A percentile compares a stretch with the other conserved stretches of the same genome.
Conservation (phyloP, 2,888 invertebrate species). For the Drosophila melanosoma region DNA sequence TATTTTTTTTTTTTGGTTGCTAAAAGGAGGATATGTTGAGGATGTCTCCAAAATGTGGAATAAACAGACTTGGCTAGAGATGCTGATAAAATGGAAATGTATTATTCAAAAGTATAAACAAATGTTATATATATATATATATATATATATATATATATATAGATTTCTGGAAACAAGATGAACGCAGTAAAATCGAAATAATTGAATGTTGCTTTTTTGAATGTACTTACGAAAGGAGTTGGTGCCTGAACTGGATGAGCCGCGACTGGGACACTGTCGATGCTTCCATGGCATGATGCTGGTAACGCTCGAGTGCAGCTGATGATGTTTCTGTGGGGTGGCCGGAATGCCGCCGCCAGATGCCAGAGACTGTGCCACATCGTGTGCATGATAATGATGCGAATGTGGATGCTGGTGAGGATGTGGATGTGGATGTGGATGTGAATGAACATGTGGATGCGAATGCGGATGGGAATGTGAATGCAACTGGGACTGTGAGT, state of each 20-base stretch:
- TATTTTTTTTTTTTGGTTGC: neutral
- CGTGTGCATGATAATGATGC: constrained; percentile 72
- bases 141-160: neutral
- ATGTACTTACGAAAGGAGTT: constrained; percentile 84
- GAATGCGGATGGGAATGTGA: constrained; percentile 38
- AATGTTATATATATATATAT: neutral
- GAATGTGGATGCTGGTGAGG: constrained; percentile 44
- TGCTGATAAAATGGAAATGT: neutral
- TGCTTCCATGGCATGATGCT: constrained; percentile 85
- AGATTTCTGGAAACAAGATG: neutral
- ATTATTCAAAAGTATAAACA: neutral
- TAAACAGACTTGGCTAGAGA: neutral
- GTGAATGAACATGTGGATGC: constrained; percentile 30
- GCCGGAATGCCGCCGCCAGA: constrained; percentile 56
- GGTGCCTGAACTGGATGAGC: constrained; percentile 84
- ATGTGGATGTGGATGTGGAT: constrained; percentile 66
- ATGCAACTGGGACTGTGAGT: constrained; percentile 31
- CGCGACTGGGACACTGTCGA: constrained; percentile 84
- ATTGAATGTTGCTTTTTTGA: neutral
- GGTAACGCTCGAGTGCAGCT: constrained; percentile 81
- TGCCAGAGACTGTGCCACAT: constrained; percentile 61
- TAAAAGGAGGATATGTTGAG: neutral
- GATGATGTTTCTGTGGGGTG: constrained; percentile 81
- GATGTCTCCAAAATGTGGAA: neutral
- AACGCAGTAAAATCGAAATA: neutral